Evolutionary conservation across 2,113 vertebrate species (phyloP), one percentile per base, ranked within the genome.

Genomic region (Globicephala melas): DNA sequence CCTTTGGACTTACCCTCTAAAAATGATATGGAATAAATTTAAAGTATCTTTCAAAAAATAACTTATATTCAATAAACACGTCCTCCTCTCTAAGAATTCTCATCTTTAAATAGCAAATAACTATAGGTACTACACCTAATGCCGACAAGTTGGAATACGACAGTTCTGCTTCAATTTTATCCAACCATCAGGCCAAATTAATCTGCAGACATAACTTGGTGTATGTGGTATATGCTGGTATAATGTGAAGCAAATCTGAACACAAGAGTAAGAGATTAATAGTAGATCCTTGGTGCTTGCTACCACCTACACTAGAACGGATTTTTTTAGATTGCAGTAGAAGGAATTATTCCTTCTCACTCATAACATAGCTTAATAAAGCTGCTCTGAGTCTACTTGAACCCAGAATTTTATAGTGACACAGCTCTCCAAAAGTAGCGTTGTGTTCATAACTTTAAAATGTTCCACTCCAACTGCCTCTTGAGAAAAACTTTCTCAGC

Each of bases 21-120:
- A 53, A 96, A 41, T 26, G 33, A 9, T 53, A 68, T 41, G 38
- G 60, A 18, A 80, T 47, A 89, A 20, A 67, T 53, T 11, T 71
- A 44, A 77, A 50, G 31, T 28, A 62, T 21, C 28, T 85, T 96
- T 84, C 28, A 65, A 53, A 53, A 53, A 53, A 53, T 6, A 53
- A 18, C 53, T 17, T 80, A 62, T 68, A 89, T 89, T 95, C 74
- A 92, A 80, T 85, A 93, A 95, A 92, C 80, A 67, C 8, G 11
- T 81, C 85, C 44, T 94, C 17, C 28, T 89, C 26, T 98, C 28
- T 36, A 95, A 82, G 76, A 84, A 95, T 83, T 62, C 44, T 53
- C 62, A 62, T 82, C 53, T 95, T 26, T 31, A 70, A 25, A 76
- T 23, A 96, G 82, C 60, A 53, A 82, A 68, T 53, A 92, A 65